Base-by-base conservation (phyloP, 1,140 invertebrate genomes). In the Oscheius sp. region DNA sequence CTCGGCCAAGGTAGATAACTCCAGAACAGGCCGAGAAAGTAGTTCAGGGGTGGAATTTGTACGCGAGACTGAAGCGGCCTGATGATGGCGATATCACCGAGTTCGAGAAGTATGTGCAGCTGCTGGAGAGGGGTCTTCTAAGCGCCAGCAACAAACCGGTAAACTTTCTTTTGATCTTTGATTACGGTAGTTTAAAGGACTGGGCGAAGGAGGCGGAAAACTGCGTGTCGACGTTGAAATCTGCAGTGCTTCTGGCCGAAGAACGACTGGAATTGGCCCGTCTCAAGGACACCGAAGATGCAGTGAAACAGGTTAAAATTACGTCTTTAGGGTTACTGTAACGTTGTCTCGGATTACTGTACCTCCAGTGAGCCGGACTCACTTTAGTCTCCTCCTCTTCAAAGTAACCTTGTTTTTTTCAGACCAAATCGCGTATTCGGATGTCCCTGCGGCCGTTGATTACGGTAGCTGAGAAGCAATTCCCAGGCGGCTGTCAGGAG, bases 21-120 rank as follows among this genome's bases (percentile, higher is more conserved):
- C 0, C 61, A 59, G 7, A 7, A 2, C 58, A 31, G 3, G 4
- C 31, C 34, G 20, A 4, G 2, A 67, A 67, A 49, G 3, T 46
- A 26, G 26, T 69, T 20, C 52, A 69, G 58, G 58, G 38, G 13
- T 36, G 58, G 20, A 26, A 31, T 49, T 35, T 36, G 18, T 52
- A 71, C 26, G 69, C 69, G 10, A 26, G 45, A 4, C 45, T 71
- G 23, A 71, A 71, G n/a, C 42, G 52, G 29, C 69, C 69, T n/a
- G 36, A 10, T n/a, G 34, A 18, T 1, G n/a, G 42, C 13, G 23
- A n/a, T 2, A 20, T 31, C 7, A 49, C 59, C 3, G 69, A 71
- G 36, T 71, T 45, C n/a, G 58, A 62, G 23, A 71, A 71, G 31
- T 71, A 71, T 38, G n/a, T 71, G 1, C 58, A 64, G 31, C 29